These are phyloP conservation scores for Reticulitermes lucifugus DNA, from an alignment of 2,888 invertebrate species.

Conservation along the genomic window DNA sequence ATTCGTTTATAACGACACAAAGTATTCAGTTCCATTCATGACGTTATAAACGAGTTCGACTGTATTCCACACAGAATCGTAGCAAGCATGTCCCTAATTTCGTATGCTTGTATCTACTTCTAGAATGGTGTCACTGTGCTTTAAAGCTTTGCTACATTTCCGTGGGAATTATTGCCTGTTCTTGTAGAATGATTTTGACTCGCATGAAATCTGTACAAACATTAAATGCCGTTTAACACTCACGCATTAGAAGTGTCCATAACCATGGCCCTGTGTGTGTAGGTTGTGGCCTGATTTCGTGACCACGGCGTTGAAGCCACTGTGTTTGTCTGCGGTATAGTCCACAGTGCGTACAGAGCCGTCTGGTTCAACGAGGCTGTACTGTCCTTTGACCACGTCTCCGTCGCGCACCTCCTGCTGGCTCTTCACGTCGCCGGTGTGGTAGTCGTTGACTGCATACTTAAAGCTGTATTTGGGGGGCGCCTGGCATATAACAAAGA, in stretches of 20 bases:
- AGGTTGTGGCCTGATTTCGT: neutral
- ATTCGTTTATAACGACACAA: no score
- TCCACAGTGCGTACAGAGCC: constrained; percentile 18
- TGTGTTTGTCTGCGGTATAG: constrained; percentile 27
- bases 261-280: neutral
- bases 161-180: no score
- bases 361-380: constrained; percentile 16
- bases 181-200: no score
- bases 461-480: constrained; percentile 19
- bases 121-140: no score
- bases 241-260: neutral
- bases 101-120: no score
- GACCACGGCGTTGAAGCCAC: constrained; percentile 23
- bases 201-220: no score
- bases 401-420: constrained; percentile 16
- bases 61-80: no score
- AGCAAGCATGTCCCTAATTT: no score
- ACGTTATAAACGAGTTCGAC: no score
- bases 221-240: no score
- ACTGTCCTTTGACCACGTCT: neutral
- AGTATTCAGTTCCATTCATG: no score
- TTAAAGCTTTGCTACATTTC: no score
- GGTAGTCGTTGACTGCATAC: constrained; percentile 13
- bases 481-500: neutral
- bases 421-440: constrained; percentile 16